Evolutionary conservation across 2,888 invertebrate species (phyloP).

Genomic region (Dioctria linearis): DNA sequence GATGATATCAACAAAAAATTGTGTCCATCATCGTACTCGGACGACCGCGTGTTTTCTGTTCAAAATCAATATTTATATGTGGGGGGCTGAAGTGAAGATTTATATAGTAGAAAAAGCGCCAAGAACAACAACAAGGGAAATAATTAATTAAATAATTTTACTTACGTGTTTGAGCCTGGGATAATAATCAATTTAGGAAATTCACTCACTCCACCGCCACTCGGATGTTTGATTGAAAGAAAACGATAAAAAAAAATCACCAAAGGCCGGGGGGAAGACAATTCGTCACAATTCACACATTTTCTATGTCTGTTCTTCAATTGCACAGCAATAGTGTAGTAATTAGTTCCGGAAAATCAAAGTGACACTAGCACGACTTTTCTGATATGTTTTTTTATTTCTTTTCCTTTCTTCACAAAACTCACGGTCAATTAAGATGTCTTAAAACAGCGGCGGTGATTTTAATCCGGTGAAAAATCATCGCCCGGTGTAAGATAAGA

Average conservation of each 20-base stretch:
- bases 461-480: not conserved
- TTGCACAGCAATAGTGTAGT: not conserved
- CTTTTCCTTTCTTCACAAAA: not conserved
- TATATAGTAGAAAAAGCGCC: not conserved
- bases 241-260: constrained; percentile 32
- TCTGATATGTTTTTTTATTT: not conserved
- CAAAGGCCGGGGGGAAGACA: constrained; percentile 16
- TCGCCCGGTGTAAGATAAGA: not conserved
- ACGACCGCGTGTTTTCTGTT: constrained; percentile 22
- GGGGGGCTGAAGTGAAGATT: constrained; percentile 8
- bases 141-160: not conserved
- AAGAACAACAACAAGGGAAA: not conserved
- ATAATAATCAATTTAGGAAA: not conserved
- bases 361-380: not conserved
- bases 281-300: constrained; percentile 44
- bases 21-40: not conserved
- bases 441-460: not conserved
- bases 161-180: constrained; percentile 4
- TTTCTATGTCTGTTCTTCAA: constrained; percentile 23
- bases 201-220: constrained; percentile 1
- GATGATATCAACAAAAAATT: constrained; percentile 22
- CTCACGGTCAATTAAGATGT: not conserved
- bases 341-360: constrained; percentile 12
- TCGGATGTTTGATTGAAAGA: not conserved
- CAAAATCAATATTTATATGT: constrained; percentile 43